Percentiles rank a stretch among this genome's conserved stretches.
Conservation (phyloP, 2,888 invertebrate genomes). For the Diplazon laetatorius region DNA sequence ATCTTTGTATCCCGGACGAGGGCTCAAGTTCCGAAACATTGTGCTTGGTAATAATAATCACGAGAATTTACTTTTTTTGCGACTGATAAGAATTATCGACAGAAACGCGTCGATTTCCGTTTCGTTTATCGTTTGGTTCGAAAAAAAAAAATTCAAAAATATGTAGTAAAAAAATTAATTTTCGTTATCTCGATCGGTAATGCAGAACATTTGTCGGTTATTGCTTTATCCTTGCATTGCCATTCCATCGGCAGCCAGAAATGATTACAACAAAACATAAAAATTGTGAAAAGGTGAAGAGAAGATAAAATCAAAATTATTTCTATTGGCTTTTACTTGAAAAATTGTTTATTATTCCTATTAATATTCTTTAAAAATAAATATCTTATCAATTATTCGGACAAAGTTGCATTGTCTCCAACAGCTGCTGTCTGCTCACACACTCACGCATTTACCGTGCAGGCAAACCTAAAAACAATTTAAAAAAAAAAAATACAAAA, state of each 20-base stretch:
- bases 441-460: constrained; percentile 26
- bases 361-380: too few species aligned
- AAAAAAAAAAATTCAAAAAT: neutral
- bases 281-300: too few species aligned
- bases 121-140: neutral
- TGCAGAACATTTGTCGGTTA: too few species aligned
- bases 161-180: too few species aligned
- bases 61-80: too few species aligned
- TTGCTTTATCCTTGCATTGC: too few species aligned
- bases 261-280: too few species aligned
- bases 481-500: neutral
- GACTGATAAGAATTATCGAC: neutral
- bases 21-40: neutral
- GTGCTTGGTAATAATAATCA: neutral
- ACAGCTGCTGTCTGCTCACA: neutral
- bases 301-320: too few species aligned
- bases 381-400: too few species aligned
- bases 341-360: too few species aligned
- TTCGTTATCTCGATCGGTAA: neutral
- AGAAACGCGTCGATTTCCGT: neutral
- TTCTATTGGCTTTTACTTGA: too few species aligned
- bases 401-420: neutral
- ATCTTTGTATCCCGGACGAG: neutral
- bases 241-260: too few species aligned
- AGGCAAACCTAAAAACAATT: constrained; percentile 30